Evolutionary conservation across 2,888 invertebrate species (phyloP), one percentile per base, ranked within the genome.

Genomic region (Euspilapteryx auroguttella): DNA sequence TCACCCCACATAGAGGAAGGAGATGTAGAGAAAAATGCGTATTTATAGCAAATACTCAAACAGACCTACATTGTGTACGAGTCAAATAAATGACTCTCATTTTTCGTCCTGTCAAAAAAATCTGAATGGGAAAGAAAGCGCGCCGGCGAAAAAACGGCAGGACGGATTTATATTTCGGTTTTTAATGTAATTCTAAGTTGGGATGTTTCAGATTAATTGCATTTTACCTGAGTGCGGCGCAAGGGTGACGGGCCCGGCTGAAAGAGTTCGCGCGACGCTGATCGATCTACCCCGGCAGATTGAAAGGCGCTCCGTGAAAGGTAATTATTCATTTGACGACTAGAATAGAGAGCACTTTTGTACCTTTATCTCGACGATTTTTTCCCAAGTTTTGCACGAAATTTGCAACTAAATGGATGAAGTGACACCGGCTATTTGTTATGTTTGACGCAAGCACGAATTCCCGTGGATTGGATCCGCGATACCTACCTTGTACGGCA

Each of bases 21-120:
- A 73, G 71, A 71, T 65, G 69, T 59, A 63, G 65, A 75, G 71
- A 75, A 75, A 73, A 75, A 75, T 75, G 51, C 71, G 73, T 75
- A 75, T 76, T 75, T 75, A 76, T 75, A 76, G 76, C 76, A 76
- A 77, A 77, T 77, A 77, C 75, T 75, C 77, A 75, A 77, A 77
- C 75, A 75, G 73, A 64, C 68, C 66, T 66, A 76, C 75, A 76
- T 76, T 76, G 76, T 77, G 71, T 75, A 68, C 71, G 76, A 75
- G 66, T 71, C 73, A 69, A 75, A 77, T 77, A 77, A 76, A 77
- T 77, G 76, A 71, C 55, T 45, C 57, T 73, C 68, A 77, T 77
- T 76, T 77, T 65, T 77, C 77, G 71, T 66, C 55, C 62, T 76
- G 77, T 77, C 77, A 77, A 77, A 77, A 76, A 75, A 75, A 75